phyloP scores from a whole-genome alignment of 2,113 vertebrate genomes.

The Epinephelus moara region DNA sequence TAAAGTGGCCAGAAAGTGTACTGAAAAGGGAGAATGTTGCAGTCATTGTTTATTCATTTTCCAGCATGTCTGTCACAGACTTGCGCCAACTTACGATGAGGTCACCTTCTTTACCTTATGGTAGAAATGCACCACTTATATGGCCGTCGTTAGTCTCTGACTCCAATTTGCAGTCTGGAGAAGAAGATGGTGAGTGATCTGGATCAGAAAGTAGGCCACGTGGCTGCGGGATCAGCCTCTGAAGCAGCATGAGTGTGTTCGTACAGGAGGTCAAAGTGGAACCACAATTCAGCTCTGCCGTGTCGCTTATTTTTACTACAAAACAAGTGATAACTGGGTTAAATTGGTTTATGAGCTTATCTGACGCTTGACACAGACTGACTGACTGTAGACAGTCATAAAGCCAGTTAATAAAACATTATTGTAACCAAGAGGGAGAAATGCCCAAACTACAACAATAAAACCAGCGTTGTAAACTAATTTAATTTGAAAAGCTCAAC shows the following conservation, averaged over 20 bases:
- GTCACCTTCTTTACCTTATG: not conserved
- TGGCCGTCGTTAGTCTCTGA: not conserved
- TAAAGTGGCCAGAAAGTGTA: too few relatives aligned
- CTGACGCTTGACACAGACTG: too few relatives aligned
- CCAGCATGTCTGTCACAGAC: too few relatives aligned
- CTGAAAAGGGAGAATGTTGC: too few relatives aligned
- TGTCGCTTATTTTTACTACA: not conserved
- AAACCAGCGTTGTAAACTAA: not conserved
- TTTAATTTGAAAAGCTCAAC: not conserved
- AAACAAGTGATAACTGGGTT: not conserved
- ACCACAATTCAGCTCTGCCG: not conserved
- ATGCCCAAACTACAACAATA: not conserved
- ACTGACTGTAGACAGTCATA: not conserved
- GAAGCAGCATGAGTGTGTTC: not conserved
- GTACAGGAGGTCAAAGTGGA: constrained; percentile 17
- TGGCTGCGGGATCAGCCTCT: not conserved
- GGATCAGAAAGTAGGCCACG: not conserved
- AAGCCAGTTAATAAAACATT: not conserved
- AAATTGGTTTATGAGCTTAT: not conserved
- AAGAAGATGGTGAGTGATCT: too few relatives aligned
- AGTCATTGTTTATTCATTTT: too few relatives aligned
- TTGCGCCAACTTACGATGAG: too few relatives aligned
- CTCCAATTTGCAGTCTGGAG: not conserved
- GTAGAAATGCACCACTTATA: not conserved
- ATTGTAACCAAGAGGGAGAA: not conserved